Conservation (phyloP, 2,888 invertebrate genomes). For the Phytoseiulus persimilis region DNA sequence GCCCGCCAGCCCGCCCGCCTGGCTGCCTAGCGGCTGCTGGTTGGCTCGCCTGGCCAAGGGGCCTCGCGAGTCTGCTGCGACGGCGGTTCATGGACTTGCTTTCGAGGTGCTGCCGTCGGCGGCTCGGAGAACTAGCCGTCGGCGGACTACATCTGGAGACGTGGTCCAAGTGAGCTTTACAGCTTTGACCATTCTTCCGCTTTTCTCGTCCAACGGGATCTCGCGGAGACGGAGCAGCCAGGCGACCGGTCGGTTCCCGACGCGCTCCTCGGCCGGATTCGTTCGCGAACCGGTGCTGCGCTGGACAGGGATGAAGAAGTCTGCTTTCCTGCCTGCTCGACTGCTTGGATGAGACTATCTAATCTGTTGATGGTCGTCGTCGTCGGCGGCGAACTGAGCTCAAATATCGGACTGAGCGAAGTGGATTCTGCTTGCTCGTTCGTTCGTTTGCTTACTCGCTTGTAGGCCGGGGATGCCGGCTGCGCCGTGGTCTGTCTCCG, state of each 20-base stretch:
- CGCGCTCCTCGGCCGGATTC: not conserved
- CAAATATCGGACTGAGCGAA: slow-evolving; percentile 5
- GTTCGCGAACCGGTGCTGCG: not conserved
- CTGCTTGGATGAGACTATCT: slow-evolving; percentile 5
- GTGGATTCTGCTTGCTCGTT: not conserved
- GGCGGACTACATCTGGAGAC: not conserved
- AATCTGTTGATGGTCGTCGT: not conserved
- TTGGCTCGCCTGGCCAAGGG: not conserved
- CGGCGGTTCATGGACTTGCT: not conserved
- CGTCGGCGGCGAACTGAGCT: not conserved
- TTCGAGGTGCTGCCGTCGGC: not conserved
- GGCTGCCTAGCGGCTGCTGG: not conserved
- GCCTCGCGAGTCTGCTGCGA: not conserved
- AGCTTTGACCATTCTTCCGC: not conserved
- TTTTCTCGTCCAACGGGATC: not conserved
- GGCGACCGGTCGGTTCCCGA: too few species aligned
- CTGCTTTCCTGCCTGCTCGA: not conserved
- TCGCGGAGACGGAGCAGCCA: not conserved
- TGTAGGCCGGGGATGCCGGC: not conserved
- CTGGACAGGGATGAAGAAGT: not conserved
- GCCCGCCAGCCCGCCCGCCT: not conserved
- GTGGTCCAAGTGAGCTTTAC: not conserved
- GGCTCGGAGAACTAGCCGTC: not conserved
- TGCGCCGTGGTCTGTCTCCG: not conserved
- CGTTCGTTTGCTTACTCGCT: not conserved